Evolutionary conservation across 2,797 vertebrate genomes (phyloP).

Genomic region (Alfaro cultratus): DNA sequence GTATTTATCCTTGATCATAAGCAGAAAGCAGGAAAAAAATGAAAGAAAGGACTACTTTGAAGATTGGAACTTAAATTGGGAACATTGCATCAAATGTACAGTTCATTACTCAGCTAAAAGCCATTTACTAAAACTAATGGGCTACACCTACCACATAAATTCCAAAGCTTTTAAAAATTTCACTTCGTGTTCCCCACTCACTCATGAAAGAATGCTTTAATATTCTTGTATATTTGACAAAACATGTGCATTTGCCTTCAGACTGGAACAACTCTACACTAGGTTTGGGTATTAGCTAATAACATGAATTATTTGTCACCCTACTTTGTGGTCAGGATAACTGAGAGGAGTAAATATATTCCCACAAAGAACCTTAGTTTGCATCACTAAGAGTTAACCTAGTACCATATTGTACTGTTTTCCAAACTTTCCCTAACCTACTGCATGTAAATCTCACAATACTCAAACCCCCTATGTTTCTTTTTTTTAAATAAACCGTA

Average conservation of each 20-base stretch:
- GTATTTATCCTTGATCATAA: not conserved
- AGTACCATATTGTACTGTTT: not conserved
- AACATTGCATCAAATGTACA: conserved; percentile 61
- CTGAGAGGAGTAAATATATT: not conserved
- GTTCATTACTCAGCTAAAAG: conserved; percentile 36
- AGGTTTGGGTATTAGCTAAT: conserved; percentile 5
- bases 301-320: conserved; percentile 1
- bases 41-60: conserved; percentile 44
- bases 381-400: not conserved
- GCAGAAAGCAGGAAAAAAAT: too few species aligned
- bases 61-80: conserved; percentile 45
- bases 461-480: not conserved
- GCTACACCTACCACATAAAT: conserved; percentile 10
- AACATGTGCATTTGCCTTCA: conserved; percentile 14
- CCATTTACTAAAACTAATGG: conserved; percentile 39
- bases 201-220: conserved; percentile 7
- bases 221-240: not conserved
- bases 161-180: conserved; percentile 23
- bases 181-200: conserved; percentile 14
- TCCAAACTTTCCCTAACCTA: not conserved
- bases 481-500: not conserved
- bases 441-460: conserved; percentile 2
- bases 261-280: not conserved
- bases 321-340: not conserved
- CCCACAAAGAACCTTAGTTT: not conserved